Percentiles rank a stretch among this genome's conserved stretches.
These are phyloP conservation scores for Epistrophe grossulariae DNA, from an alignment of 2,888 invertebrate genomes.

Conservation along the genomic window DNA sequence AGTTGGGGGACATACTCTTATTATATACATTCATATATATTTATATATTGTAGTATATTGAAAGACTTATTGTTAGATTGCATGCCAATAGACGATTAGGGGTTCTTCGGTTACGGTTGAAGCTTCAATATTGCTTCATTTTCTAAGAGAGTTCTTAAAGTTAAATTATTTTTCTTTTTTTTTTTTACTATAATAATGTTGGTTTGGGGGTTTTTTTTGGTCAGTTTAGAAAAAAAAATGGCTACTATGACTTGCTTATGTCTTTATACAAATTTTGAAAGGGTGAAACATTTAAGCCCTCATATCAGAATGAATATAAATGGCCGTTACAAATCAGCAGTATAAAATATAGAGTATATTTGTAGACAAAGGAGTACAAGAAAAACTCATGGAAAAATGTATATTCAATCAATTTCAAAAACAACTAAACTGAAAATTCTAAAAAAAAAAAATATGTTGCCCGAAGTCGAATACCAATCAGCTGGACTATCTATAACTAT, in stretches of 20 bases:
- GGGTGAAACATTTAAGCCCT: background rate
- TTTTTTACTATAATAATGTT: slow-evolving; percentile 11
- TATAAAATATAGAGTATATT: background rate
- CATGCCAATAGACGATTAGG: slow-evolving; percentile 81
- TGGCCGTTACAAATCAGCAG: background rate
- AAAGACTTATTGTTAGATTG: slow-evolving; percentile 81
- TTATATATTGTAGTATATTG: slow-evolving; percentile 41
- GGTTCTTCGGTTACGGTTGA: slow-evolving; percentile 75
- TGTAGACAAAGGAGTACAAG: background rate
- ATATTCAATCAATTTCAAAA: no score
- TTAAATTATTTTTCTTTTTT: slow-evolving; percentile 63
- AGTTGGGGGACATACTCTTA: slow-evolving; percentile 8
- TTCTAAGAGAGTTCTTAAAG: slow-evolving; percentile 61
- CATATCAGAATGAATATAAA: background rate
- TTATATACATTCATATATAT: background rate
- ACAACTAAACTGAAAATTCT: no score
- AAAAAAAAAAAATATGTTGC: no score
- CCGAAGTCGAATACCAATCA: no score
- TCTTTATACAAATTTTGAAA: slow-evolving; percentile 16
- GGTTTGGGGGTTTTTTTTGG: slow-evolving; percentile 33
- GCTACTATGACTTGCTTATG: slow-evolving; percentile 71
- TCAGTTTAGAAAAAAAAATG: slow-evolving; percentile 57
- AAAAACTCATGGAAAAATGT: no score
- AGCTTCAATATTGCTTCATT: slow-evolving; percentile 70
- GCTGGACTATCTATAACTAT: no score